Evolutionary conservation across 2,888 invertebrate species (phyloP).

Genomic region (Nephrocerus scutellatus): DNA sequence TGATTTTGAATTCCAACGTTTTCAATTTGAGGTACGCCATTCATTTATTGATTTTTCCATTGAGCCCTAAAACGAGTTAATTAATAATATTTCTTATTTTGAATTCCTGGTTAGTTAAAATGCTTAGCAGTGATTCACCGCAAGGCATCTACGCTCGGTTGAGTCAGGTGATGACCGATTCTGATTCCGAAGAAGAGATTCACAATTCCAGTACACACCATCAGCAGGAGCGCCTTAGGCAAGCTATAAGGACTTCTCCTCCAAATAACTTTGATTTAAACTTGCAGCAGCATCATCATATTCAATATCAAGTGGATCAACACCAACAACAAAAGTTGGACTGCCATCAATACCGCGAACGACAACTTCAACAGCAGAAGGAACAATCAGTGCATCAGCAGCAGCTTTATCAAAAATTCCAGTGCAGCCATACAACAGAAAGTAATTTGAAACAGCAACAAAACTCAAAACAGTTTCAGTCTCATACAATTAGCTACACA

Average conservation of each 20-base stretch:
- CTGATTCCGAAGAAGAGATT: constrained; percentile 65
- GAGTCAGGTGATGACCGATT: constrained; percentile 70
- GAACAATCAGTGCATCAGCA: constrained; percentile 13
- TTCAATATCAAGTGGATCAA: constrained; percentile 20
- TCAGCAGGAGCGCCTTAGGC: constrained; percentile 25
- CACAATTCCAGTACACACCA: constrained; percentile 35
- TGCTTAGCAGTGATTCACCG: constrained; percentile 45
- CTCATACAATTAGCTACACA: constrained; percentile 25
- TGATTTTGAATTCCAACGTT: constrained; percentile 24
- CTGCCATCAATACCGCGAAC: constrained; percentile 11
- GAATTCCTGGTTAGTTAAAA: too few species aligned
- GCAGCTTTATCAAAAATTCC: constrained; percentile 8
- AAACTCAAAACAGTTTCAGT: constrained; percentile 17
- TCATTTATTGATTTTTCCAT: constrained; percentile 35
- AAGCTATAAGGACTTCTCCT: too few species aligned
- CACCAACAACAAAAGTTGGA: too few species aligned
- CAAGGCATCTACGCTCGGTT: constrained; percentile 64
- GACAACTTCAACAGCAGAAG: constrained; percentile 15
- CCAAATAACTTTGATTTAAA: constrained; percentile 30
- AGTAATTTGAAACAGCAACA: constrained; percentile 15
- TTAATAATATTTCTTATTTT: background rate
- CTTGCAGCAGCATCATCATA: constrained; percentile 25
- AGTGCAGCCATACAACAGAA: background rate
- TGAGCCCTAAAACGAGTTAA: too few species aligned
- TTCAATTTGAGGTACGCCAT: constrained; percentile 29